A percentile compares a stretch with the other conserved stretches of the same genome.
Conservation (phyloP, 2,888 invertebrate genomes). For the Seira musarum region DNA sequence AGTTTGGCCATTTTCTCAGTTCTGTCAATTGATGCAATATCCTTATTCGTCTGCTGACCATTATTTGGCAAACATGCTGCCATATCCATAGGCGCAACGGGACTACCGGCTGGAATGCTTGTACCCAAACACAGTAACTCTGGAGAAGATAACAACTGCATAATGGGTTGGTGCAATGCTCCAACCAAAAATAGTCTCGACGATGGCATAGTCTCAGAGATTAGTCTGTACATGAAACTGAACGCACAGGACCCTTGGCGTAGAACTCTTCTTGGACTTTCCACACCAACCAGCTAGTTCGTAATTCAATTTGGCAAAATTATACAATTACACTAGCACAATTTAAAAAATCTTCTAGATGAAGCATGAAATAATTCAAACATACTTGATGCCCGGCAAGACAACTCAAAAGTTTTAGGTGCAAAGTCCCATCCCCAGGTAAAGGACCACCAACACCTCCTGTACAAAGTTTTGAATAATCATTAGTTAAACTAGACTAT, state of each 20-base stretch:
- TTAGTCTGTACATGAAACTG: conserved; percentile 87
- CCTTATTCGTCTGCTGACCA: conserved; percentile 55
- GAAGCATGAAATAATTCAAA: too few relatives aligned
- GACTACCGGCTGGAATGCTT: conserved; percentile 58
- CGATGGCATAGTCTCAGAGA: conserved; percentile 91
- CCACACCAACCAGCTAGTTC: conserved; percentile 64
- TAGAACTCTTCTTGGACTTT: conserved; percentile 77
- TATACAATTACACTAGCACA: neutral
- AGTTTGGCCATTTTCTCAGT: conserved; percentile 78
- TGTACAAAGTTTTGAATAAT: conserved; percentile 13
- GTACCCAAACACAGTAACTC: conserved; percentile 65
- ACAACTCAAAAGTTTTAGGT: conserved; percentile 65
- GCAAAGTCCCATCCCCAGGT: conserved; percentile 66
- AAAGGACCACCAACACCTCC: conserved; percentile 68
- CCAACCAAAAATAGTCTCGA: conserved; percentile 95
- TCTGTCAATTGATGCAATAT: conserved; percentile 66
- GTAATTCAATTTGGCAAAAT: neutral
- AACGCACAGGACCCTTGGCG: conserved; percentile 91
- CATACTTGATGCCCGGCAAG: conserved; percentile 66
- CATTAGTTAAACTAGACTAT: neutral
- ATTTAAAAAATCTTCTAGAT: too few relatives aligned
- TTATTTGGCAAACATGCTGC: conserved; percentile 46
- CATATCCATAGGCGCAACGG: conserved; percentile 54
- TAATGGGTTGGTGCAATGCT: conserved; percentile 91
- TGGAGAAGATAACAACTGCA: conserved; percentile 80